Evolutionary conservation across 2,113 vertebrate genomes (phyloP).

Genomic region (Camelus bactrianus): DNA sequence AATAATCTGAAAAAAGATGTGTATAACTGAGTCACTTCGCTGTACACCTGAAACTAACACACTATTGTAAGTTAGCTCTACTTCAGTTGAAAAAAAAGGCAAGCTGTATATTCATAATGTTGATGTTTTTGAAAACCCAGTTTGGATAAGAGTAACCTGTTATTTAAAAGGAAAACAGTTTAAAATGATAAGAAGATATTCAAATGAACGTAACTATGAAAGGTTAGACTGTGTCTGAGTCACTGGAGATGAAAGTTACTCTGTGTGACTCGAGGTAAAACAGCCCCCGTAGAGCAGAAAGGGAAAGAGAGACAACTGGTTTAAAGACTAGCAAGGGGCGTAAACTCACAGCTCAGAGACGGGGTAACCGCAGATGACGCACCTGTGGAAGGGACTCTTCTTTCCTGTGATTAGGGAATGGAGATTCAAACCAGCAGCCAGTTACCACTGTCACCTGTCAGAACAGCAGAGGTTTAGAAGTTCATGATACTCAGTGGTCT

Average conservation of each 20-base stretch:
- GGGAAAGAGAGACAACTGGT: neutral
- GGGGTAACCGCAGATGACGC: neutral
- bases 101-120: neutral
- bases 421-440: neutral
- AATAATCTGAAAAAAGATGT: neutral
- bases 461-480: neutral
- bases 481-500: neutral
- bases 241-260: neutral
- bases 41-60: neutral
- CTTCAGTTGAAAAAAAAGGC: neutral
- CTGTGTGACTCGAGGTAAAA: slow-evolving; percentile 28
- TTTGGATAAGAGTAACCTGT: neutral
- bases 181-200: slow-evolving; percentile 1
- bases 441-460: neutral
- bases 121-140: slow-evolving; percentile 26
- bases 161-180: neutral
- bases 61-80: neutral
- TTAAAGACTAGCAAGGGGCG: neutral
- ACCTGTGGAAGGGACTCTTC: neutral
- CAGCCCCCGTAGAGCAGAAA: neutral
- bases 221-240: neutral
- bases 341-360: neutral
- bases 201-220: neutral
- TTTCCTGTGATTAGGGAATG: neutral
- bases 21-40: neutral